Evolutionary conservation across 2,888 invertebrate species (phyloP).

Genomic region (Philonicus albiceps): DNA sequence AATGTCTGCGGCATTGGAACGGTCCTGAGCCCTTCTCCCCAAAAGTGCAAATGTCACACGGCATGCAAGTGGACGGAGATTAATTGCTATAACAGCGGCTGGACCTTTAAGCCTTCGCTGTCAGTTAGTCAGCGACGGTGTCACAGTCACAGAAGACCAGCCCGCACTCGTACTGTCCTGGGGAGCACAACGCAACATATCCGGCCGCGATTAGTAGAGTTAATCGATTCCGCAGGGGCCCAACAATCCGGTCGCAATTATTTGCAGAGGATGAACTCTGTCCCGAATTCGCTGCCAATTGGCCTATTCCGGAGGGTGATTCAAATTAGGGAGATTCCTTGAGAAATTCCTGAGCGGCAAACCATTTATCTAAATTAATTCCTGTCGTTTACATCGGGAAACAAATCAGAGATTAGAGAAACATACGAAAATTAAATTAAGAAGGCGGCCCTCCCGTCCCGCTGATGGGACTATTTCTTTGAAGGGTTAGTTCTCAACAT

Average conservation of each 20-base stretch:
- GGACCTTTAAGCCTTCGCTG: constrained; percentile 43
- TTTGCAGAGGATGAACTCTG: background rate
- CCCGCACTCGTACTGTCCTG: background rate
- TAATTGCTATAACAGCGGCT: constrained; percentile 48
- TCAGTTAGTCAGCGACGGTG: constrained; percentile 37
- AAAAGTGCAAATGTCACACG: constrained; percentile 49
- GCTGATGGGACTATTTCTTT: background rate
- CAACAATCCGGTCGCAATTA: background rate
- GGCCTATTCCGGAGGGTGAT: background rate
- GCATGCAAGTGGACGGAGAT: constrained; percentile 49
- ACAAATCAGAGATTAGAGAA: constrained; percentile 65
- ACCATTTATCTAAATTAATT: constrained; percentile 65
- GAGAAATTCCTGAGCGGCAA: constrained; percentile 47
- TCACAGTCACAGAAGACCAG: background rate
- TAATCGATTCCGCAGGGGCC: background rate
- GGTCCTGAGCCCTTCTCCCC: constrained; percentile 34
- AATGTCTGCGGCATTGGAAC: background rate
- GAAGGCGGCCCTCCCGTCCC: background rate
- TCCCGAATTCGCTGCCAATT: background rate
- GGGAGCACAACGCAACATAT: background rate
- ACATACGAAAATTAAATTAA: constrained; percentile 52
- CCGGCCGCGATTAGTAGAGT: constrained; percentile 6
- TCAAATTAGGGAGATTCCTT: constrained; percentile 11
- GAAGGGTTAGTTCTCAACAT: background rate
- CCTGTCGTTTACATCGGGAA: constrained; percentile 64